Base-by-base conservation (phyloP, 2,113 vertebrate genomes). In the Lepus europaeus region DNA sequence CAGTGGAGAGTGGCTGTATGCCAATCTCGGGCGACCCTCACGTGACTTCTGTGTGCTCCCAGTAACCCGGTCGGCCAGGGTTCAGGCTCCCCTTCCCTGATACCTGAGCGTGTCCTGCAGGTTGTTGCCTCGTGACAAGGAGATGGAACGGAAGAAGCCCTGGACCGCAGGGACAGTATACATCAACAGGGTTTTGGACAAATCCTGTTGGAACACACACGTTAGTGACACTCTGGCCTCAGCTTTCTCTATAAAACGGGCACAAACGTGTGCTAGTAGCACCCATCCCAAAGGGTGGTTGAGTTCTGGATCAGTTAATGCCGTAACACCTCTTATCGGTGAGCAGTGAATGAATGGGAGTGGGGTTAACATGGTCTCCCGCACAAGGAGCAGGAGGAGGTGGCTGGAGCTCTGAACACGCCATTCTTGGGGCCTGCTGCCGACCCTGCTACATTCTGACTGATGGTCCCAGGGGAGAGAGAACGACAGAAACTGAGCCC, bases 151-250 rank as follows among this genome's bases (percentile, higher is more conserved):
- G 98, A 99, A 99, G 98, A 99, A 99, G 31, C 99, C 99, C 94
- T 99, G 99, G 94, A 99, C 99, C 11, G 99, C 99, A n/a, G 99
- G 99, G 59, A 99, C 99, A 0, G 99, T 99, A 98, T 99, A 99
- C 96, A 99, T 98, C 90, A 99, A 97, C 61, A 99, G 98, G 0
- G 99, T 99, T 98, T 99, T 99, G 68, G 99, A 99, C 63, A 99
- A 98, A 97, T 99, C 99, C 99, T 99, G 97, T 96, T 22, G 96
- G 93, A 97, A 97, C 90, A 97, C 22, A 69, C 17, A 7, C 5
- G 8, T 98, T 94, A 98, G 73, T 66, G 64, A 88, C 31, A 73
- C 20, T 92, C 31, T 2, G 61, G 53, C 45, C 74, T 94, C 27
- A 49, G 20, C 49, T 31, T 86, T 94, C 87, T 91, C 68, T 33